Base-by-base conservation (phyloP, 2,113 vertebrate species). In the Phalacrocorax pelagicus region DNA sequence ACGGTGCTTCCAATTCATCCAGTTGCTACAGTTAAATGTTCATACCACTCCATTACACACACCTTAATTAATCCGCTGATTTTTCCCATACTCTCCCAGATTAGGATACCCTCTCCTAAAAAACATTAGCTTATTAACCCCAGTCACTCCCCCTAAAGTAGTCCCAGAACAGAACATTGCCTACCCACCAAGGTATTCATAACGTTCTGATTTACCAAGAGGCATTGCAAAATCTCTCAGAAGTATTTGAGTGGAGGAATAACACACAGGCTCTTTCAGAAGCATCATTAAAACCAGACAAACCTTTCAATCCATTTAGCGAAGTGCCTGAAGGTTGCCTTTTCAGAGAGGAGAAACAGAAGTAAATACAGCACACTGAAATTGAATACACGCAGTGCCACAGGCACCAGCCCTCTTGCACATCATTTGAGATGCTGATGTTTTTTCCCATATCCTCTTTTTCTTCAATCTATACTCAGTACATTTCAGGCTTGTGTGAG, bases 281-380 rank as follows among this genome's bases (percentile, higher is more conserved):
- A 96, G 44, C 91, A 88, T 88, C 73, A 83, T 91, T 83, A 88
- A 96, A 97, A 96, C 81, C 81, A 96, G 30, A n/a, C 38, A 81
- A 87, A 86, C 80, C 86, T 94, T 96, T 92, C 86, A 90, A 78
- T 78, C 86, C 91, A 96, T 75, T 97, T 96, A 97, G 84, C 30
- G 2, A 92, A 95, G 54, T 87, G 84, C 81, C 86, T 91, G 78
- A 92, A 92, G 92, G 85, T 81, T 89, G 91, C 71, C 90, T 92
- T 94, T 88, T 84, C 91, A 92, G 84, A 90, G 47, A 93, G 63
- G 66, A 67, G 63, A 96, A 95, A 93, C 29, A 84, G 83, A 91
- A 94, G 90, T 96, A 94, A 97, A 96, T 96, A 95, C 93, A 96
- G 91, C 74, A 90, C 7, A 11, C 66, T 95, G 91, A 95, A 97